Evolutionary conservation across 1,140 invertebrate species (phyloP), one percentile per base, ranked within the genome.

Genomic region (Aphaenogaster floridana): DNA sequence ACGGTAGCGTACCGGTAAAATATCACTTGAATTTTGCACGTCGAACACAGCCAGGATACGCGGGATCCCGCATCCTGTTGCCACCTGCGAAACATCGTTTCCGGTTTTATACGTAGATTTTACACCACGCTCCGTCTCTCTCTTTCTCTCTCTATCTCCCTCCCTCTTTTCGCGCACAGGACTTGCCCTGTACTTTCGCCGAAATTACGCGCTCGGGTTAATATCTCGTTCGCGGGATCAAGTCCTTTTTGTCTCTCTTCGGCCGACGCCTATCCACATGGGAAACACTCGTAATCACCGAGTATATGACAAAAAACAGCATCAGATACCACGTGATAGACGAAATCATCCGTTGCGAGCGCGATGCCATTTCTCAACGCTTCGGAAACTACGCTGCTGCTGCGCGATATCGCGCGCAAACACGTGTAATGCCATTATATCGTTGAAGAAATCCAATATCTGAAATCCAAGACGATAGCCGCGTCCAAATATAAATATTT

Each of bases 71-170:
- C 39, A 28, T 52, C 34, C 36, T 45, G 45, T 34, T 21, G 15
- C 42, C 42, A 42, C 13, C 79, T 28, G 76, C 6, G n/a, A 52
- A 81, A 61, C 50, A 50, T 57, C 74, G 74, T 79, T 86, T 48
- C 36, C 42, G 36, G 59, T 48, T 86, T 79, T 86, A 52, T 52
- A 64, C 39, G 69, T 48, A 74, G 21, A 77, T 79, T 86, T 79
- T 86, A 66, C 36, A 36, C 7, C 57, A 4, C 50, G 8, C 42
- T 42, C 4, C 39, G 17, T 21, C 17, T 4, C 42, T n/a, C 28
- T 28, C 28, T 28, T 28, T 28, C 28, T 50, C 11, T 68, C 68
- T 17, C 0, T 6, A 7, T 13, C 13, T 36, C 17, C n/a, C 28
- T 9, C 34, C 21, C 52, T n/a, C 13, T 57, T 17, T 45, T 13